These are phyloP conservation scores for Eciton burchellii DNA, from an alignment of 1,140 invertebrate species.

Conservation along the genomic window DNA sequence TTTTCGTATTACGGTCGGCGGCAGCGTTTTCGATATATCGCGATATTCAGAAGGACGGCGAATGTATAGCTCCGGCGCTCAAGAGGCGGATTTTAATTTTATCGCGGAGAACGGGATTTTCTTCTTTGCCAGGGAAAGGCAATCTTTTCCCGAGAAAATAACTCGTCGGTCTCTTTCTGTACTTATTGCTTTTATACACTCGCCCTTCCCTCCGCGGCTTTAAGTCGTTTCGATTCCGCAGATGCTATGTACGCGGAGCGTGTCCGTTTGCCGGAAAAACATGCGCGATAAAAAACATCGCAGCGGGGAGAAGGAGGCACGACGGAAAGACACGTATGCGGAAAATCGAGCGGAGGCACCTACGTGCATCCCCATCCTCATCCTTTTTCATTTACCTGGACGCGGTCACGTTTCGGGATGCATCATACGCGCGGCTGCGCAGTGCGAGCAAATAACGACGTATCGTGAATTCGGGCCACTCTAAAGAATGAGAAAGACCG, in stretches of 20 bases:
- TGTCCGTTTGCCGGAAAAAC: neutral
- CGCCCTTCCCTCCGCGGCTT: neutral
- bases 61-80: neutral
- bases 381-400: neutral
- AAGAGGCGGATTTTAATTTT: slow-evolving; percentile 27
- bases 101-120: neutral
- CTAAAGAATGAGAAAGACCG: slow-evolving; percentile 16
- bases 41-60: neutral
- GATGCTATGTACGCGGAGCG: too few species aligned
- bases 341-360: neutral
- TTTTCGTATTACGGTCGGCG: neutral
- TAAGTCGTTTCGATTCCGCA: neutral
- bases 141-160: slow-evolving; percentile 20
- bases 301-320: too few species aligned
- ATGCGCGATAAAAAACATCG: neutral
- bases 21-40: neutral
- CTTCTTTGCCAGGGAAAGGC: neutral
- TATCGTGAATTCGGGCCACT: slow-evolving; percentile 11
- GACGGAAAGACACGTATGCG: neutral
- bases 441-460: slow-evolving; percentile 36
- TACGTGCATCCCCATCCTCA: neutral
- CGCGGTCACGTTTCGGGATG: neutral
- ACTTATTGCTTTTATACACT: slow-evolving; percentile 7
- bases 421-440: slow-evolving; percentile 4
- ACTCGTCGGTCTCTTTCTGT: neutral